These are phyloP conservation scores for Bemisia tabaci DNA, from an alignment of 1,140 invertebrate species.

Conservation along the genomic window DNA sequence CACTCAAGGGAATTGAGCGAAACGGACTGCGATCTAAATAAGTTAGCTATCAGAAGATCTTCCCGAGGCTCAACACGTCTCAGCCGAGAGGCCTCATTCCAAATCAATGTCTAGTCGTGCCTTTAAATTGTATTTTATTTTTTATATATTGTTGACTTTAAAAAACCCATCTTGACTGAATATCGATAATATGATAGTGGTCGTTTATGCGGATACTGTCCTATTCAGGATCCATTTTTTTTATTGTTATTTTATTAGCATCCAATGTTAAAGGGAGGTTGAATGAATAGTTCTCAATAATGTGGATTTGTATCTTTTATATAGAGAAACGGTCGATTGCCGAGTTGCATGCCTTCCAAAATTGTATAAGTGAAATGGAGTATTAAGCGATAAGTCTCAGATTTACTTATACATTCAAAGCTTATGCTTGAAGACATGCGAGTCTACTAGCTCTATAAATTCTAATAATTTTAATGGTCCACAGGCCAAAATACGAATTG, in stretches of 20 bases:
- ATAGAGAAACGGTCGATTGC: too few species aligned
- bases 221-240: neutral
- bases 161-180: neutral
- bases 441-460: too few species aligned
- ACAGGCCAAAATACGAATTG: too few species aligned
- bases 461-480: too few species aligned
- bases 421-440: too few species aligned
- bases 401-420: too few species aligned
- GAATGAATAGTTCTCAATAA: too few species aligned
- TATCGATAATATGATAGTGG: neutral
- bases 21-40: constrained; percentile 34
- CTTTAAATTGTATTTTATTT: constrained; percentile 4
- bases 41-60: constrained; percentile 19
- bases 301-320: too few species aligned
- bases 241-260: neutral
- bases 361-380: too few species aligned
- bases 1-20: constrained; percentile 40
- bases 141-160: neutral
- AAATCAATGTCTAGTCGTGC: constrained; percentile 28
- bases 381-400: too few species aligned
- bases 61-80: constrained; percentile 20
- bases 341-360: too few species aligned
- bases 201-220: neutral
- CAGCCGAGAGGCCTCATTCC: constrained; percentile 27
- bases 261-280: too few species aligned